Base-by-base conservation (phyloP, 37 sponge, comb jelly and placozoan species). In the Chondrilla cf. caribensis region DNA sequence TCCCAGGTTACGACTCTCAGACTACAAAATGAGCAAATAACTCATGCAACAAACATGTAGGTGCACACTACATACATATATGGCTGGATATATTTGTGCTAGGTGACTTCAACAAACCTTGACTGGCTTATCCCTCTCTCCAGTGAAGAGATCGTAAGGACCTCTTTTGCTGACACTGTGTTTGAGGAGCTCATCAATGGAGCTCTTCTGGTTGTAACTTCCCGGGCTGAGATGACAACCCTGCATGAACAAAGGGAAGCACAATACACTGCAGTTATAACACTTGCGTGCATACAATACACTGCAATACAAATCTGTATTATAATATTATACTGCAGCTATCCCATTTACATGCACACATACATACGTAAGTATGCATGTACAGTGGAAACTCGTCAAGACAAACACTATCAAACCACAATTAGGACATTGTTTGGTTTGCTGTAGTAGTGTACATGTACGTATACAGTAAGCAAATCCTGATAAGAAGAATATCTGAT, bases 111-210 rank as follows among this genome's bases (percentile, higher is more conserved):
- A 11, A 47, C 51, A 47, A 47, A 89, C 90, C 38, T 82, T 85
- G 31, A 68, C n/a, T 19, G 41, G 33, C 79, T 89, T 82, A 75
- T 86, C 51, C 38, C 98, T 78, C 24, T 93, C 84, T 18, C 92
- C 96, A 51, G 96, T 87, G 68, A 84, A 95, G 38, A 98, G 83
- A 29, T 98, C 98, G 41, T 98, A 98, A 2, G 98, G 98, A 2
- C 98, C 98, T 76, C 94, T 86, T 73, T 78, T 86, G 84, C 98
- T 91, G 38, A 87, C 80, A 6, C 54, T 84, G 82, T 91, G 90
- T 25, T 87, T 65, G 44, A 95, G 58, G 19, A 93, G 84, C 36
- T 91, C 47, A 17, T 93, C 81, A 31, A 91, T 89, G 43, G 91
- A 81, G 47, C 88, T 91, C 54, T 54, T 82, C 60, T 88, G 65